Conservation (phyloP, 2,113 vertebrate species). For the Scomber japonicus region DNA sequence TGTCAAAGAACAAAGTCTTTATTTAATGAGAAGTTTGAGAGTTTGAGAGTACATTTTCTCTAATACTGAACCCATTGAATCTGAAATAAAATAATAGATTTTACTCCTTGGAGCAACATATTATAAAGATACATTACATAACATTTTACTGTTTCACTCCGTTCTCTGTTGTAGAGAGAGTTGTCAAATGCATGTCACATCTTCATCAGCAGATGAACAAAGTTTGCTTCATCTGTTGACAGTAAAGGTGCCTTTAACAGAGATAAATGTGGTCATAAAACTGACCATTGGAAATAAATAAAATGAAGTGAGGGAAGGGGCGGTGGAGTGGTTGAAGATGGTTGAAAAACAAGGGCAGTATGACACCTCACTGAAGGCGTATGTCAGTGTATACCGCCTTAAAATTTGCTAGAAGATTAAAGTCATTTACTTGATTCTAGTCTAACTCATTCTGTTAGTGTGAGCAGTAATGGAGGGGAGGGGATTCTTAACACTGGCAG, state of each 20-base stretch:
- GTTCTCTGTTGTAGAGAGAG: neutral
- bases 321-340: neutral
- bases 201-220: neutral
- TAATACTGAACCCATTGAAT: neutral
- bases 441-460: constrained; percentile 14
- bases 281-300: neutral
- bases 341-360: neutral
- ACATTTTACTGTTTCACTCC: too few species aligned
- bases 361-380: constrained; percentile 6
- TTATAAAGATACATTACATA: neutral
- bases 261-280: too few species aligned
- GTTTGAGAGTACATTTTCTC: neutral
- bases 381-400: constrained; percentile 12
- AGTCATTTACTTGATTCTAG: constrained; percentile 32
- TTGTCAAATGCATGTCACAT: neutral
- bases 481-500: constrained; percentile 1
- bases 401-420: neutral
- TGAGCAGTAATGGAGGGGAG: neutral
- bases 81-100: neutral
- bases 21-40: neutral
- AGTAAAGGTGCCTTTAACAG: neutral
- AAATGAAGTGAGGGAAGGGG: neutral
- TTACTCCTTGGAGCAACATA: neutral
- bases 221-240: neutral
- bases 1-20: neutral